Percentiles rank a stretch among this genome's conserved stretches.
These are phyloP conservation scores for Hypena proboscidalis DNA, from an alignment of 2,888 invertebrate genomes.

Conservation along the genomic window DNA sequence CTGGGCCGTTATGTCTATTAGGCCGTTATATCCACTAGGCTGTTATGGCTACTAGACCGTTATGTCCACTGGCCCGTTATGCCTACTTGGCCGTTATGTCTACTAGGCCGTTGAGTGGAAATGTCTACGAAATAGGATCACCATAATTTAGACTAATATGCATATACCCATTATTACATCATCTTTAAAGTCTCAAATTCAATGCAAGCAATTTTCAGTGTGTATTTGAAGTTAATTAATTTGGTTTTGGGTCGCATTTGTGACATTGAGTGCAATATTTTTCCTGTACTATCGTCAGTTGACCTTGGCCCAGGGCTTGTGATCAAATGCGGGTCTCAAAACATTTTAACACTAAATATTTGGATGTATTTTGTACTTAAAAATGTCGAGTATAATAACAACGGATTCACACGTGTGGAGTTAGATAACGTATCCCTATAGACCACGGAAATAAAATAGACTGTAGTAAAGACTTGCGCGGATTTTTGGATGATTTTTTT, in stretches of 20 bases:
- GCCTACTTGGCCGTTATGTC: too few species aligned
- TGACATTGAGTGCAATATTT: neutral
- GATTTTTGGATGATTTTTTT: constrained; percentile 79
- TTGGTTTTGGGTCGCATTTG: neutral
- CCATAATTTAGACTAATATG: too few species aligned
- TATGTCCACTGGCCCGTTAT: too few species aligned
- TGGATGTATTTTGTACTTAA: constrained; percentile 40
- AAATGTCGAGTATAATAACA: constrained; percentile 33
- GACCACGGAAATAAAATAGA: constrained; percentile 78
- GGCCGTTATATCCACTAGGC: too few species aligned
- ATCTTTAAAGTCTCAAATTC: neutral
- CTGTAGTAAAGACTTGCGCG: constrained; percentile 82
- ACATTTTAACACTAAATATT: constrained; percentile 1
- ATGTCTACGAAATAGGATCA: too few species aligned
- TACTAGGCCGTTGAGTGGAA: too few species aligned
- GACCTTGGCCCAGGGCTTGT: neutral
- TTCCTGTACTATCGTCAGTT: too few species aligned
- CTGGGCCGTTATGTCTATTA: too few species aligned
- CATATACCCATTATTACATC: too few species aligned
- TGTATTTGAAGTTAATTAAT: neutral
- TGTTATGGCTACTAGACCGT: too few species aligned
- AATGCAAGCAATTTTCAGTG: neutral
- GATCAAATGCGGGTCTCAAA: neutral
- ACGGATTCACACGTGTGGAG: constrained; percentile 44
- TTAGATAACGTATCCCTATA: constrained; percentile 74